Evolutionary conservation across 2,797 vertebrate genomes (phyloP), one percentile per base, ranked within the genome.

Genomic region (Girardinus metallicus): DNA sequence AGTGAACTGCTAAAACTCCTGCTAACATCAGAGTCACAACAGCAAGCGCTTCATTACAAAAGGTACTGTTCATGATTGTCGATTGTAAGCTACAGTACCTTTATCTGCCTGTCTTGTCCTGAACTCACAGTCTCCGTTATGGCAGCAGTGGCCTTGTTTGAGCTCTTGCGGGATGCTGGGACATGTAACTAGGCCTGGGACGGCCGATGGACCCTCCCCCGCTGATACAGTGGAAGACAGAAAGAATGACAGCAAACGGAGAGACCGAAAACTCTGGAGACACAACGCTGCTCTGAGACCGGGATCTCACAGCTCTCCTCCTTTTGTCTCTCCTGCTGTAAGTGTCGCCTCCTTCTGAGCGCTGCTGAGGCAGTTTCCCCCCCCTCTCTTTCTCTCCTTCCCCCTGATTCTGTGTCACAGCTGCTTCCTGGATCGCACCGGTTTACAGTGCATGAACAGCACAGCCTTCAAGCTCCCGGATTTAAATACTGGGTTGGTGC

Each of bases 161-260:
- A 87, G 91, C 89, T 91, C 87, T 62, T 86, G 89, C 62, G 86
- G 87, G 93, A 94, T 93, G 94, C 93, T 94, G 95, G 94, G 92
- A 95, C 92, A 91, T 93, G 85, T 87, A 92, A 93, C 89, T 87
- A 90, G 93, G 93, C 93, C 94, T 85, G 93, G 93, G 93, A 94
- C 91, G 46, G 82, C 79, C 39, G 82, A 84, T 87, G 88, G 16
- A 83, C 86, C 92, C 91, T 94, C 94, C 93, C 92, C 92, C 91
- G 85, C 88, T 55, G 82, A 62, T 81, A 85, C 77, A 88, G 90
- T 62, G 84, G 85, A 87, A 79, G 46, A 85, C 76, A 82, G 79
- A 81, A 81, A 89, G 80, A 87, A 91, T 91, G 92, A 91, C 90
- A 93, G 92, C 85, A 76, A 74, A 90, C 44, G 81, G 62, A 82